Percentiles rank a stretch among this genome's conserved stretches.
phyloP scores from a whole-genome alignment of 92 coral and sea anemone genomes.

The Virgularia gustaviana region DNA sequence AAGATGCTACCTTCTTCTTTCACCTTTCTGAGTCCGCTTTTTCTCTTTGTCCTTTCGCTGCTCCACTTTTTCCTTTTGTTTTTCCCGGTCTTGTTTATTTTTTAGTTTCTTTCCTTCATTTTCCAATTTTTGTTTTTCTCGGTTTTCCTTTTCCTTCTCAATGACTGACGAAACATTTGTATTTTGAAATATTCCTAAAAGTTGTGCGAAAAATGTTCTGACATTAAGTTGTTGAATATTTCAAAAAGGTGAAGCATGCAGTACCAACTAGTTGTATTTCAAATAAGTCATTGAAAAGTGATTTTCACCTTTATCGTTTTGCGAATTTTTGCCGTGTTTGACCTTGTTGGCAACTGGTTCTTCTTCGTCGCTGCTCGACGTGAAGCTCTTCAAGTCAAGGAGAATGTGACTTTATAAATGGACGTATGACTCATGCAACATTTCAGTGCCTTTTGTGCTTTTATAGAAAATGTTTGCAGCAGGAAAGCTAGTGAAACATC shows the following conservation, averaged over 20 bases:
- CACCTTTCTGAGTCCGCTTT: constrained; percentile 96
- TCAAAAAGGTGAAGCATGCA: too few species aligned
- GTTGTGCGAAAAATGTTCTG: too few species aligned
- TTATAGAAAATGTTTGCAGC: too few species aligned
- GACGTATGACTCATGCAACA: not conserved
- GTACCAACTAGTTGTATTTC: too few species aligned
- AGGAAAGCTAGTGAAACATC: too few species aligned
- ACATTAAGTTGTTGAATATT: too few species aligned
- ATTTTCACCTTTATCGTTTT: too few species aligned
- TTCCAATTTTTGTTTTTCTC: constrained; percentile 71
- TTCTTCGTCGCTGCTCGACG: constrained; percentile 11
- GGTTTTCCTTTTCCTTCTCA: constrained; percentile 74
- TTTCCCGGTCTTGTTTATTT: constrained; percentile 83
- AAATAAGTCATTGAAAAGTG: too few species aligned
- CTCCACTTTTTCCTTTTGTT: constrained; percentile 82
- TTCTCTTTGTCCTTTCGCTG: constrained; percentile 90
- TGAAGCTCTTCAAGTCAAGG: not conserved
- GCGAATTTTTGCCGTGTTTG: not conserved
- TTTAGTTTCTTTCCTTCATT: constrained; percentile 79
- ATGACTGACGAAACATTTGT: constrained; percentile 66
- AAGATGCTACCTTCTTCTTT: constrained; percentile 62
- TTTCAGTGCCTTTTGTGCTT: too few species aligned
- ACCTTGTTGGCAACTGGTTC: not conserved
- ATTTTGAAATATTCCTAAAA: constrained; percentile 64
- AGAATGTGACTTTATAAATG: not conserved